Evolutionary conservation across 2,113 vertebrate species (phyloP), one percentile per base, ranked within the genome.

Genomic region (Pipa parva): DNA sequence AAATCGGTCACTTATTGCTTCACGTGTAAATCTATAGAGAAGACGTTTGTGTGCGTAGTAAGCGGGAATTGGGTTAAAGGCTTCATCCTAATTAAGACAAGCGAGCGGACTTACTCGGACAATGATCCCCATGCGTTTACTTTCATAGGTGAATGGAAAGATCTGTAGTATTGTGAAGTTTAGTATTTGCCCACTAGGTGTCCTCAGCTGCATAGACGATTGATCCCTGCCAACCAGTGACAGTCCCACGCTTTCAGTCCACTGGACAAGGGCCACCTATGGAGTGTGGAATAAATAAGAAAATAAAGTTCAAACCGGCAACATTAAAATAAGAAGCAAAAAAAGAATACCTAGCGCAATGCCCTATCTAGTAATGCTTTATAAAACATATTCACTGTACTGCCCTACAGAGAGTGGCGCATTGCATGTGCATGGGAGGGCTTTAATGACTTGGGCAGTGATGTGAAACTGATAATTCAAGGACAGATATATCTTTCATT

Each of bases 151-250:
- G 75, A 99, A 99, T 5, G 97, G 95, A 78, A 99, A 99, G 63
- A 99, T 91, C 86, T 99, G 97, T 59, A 99, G 82, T 78, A 99
- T 98, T 70, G 88, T 97, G 88, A 98, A 98, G 85, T 95, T 97
- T 83, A 99, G 81, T 27, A 99, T 97, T 83, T 98, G 97, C 66
- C 93, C 95, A 73, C 92, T 95, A 78, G 97, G 97, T 76, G 95
- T 99, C 94, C 97, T 92, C 88, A 99, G 94, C 85, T 98, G 97
- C 90, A 98, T 82, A 45, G 93, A 95, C 51, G 95, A 95, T 77
- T 97, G 95, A 80, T 98, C 95, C 45, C 97, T 85, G 71, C 95
- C 97, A 39, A 99, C 97, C 71, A 99, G 89, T 0, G 97, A 97
- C n/a, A 99, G 75, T 1, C 97, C 95, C 5, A 98, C 92, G 0